A percentile compares a stretch with the other conserved stretches of the same genome.
Evolutionary conservation across 2,797 vertebrate genomes (phyloP).

Genomic region (Danio choprae): DNA sequence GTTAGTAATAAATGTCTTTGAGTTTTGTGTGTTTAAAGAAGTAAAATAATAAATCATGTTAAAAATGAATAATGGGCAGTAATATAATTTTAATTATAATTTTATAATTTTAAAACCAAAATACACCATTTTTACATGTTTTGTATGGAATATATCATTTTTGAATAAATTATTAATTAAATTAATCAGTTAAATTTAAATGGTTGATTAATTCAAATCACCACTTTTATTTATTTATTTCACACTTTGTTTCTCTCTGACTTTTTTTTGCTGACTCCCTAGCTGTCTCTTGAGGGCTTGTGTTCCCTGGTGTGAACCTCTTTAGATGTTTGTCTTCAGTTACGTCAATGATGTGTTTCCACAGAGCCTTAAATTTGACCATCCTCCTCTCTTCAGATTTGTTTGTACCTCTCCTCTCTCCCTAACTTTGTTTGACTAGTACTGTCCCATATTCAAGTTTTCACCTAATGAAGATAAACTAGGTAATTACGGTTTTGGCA

Average conservation of each 20-base stretch:
- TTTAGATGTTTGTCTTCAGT: conserved; percentile 9
- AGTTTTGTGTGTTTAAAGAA: no score
- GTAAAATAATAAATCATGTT: no score
- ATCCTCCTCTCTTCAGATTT: background rate
- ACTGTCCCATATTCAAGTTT: conserved; percentile 47
- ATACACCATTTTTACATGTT: no score
- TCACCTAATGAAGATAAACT: conserved; percentile 64
- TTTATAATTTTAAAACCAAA: no score
- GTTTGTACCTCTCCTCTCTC: conserved; percentile 18
- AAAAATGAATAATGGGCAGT: no score
- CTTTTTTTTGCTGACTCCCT: background rate
- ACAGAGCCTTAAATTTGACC: background rate
- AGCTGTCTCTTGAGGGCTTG: background rate
- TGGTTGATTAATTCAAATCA: no score
- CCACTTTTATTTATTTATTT: background rate
- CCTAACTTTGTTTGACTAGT: conserved; percentile 44
- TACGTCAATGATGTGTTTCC: background rate
- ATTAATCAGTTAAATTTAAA: no score
- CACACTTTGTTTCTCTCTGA: background rate
- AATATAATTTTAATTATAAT: no score
- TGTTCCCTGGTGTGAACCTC: background rate
- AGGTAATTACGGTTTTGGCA: conserved; percentile 57
- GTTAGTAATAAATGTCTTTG: no score
- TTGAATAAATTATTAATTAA: no score
- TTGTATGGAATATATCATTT: no score